Evolutionary conservation across 35 echinoderm and acorn worm species (phyloP), one percentile per base, ranked within the genome.

Genomic region (Heliocidaris tuberculata): DNA sequence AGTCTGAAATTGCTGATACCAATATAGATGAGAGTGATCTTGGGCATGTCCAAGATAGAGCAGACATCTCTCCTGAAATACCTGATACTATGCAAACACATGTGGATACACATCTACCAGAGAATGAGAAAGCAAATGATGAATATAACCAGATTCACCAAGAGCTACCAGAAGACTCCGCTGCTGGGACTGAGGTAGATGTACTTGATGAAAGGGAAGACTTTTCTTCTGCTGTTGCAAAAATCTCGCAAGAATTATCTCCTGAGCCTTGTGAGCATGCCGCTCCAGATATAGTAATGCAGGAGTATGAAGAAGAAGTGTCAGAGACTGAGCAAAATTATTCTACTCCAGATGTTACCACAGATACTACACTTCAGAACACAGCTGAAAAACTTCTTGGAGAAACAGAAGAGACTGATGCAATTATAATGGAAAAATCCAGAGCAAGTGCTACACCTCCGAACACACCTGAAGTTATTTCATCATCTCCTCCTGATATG

Each of bases 361-460:
- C 91, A 52, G 91, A 49, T 59, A 31, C 50, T 48, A 93, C 48
- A 30, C 91, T 59, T 15, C 48, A 93, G 91, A 59, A 48, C 47
- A 93, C 91, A n/a, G 47, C 91, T 54, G 91, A 93, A 9, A 93
- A 59, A 59, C 91, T 59, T n/a, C 50, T 93, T 24, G 91, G 48
- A 48, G 91, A 93, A 8, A 19, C 91, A 49, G 31, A 93, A 93
- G 91, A 56, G 47, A 19, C 10, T 32, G 87, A 32, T 47, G 31
- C 31, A 3, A 19, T 32, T 89, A 48, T 47, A 35, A 15, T 48
- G 31, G 87, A 89, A 89, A 89, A 31, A 48, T 48, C 31, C 47
- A 48, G 31, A 15, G 31, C 31, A 32, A 89, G 87, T 89, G 87
- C 47, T 89, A 89, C 87, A 89, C 87, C 87, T 47, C 87, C 87